Base-by-base conservation (phyloP, 2,888 invertebrate genomes). In the Sepiola atlantica region DNA sequence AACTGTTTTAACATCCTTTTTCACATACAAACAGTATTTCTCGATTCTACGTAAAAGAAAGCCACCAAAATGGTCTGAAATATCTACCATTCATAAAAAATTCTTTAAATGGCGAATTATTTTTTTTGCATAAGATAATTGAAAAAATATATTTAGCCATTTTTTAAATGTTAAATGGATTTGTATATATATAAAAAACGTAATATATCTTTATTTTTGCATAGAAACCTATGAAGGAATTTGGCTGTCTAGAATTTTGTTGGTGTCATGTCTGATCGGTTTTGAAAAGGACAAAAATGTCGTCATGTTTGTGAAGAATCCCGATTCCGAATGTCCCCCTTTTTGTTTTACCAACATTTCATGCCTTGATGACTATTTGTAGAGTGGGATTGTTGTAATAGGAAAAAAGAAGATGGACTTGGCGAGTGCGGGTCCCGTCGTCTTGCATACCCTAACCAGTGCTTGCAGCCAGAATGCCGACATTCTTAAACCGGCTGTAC, bases 391-490 rank as follows among this genome's bases (percentile, higher is more conserved):
- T 45, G 54, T 55, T 55, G 92, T 92, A 45, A 45, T 2, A 45
- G 45, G 45, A 45, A 45, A 45, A 45, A 77, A 77, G n/a, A 92
- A 92, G n/a, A 96, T 96, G 96, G 96, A 96, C 94, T 91, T 95
- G 10, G 95, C 95, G 55, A 95, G 95, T 90, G 96, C 96, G 45
- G 96, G 96, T 91, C 95, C 96, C 21, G 92, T 96, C 21, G 98
- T 98, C 95, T 97, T 98, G 96, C 98, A 98, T 96, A 98, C 98
- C 94, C 98, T 99, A 77, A 98, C 98, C 96, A 98, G 98, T 97
- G 99, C 99, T 55, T 98, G 98, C 94, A 99, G 98, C 97, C 99
- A 99, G 97, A 98, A 98, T 97, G 98, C 98, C 28, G 98, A 98
- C 95, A 98, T 98, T 91, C 98, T 99, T 94, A 99, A 99, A 97